Evolutionary conservation across 2,113 vertebrate genomes (phyloP).

Genomic region (Phyllopteryx taeniolatus): DNA sequence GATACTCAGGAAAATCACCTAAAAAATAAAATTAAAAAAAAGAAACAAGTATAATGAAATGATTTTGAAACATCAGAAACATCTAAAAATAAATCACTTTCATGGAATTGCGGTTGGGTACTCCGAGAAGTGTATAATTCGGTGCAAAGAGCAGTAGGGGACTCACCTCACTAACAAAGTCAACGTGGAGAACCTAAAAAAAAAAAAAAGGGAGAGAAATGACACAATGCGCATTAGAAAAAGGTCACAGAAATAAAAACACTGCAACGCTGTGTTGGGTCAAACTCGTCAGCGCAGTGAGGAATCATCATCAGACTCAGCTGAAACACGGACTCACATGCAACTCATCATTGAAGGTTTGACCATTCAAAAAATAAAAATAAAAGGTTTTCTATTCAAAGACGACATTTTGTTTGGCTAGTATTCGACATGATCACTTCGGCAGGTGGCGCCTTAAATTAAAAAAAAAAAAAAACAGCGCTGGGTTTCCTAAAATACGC

Average conservation of each 20-base stretch:
- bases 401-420: neutral
- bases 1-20: neutral
- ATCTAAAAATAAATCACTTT: too few relatives aligned
- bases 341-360: conserved; percentile 73
- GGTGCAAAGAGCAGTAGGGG: neutral
- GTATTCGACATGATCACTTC: neutral
- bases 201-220: neutral
- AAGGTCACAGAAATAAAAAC: neutral
- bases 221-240: neutral
- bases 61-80: neutral
- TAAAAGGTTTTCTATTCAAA: neutral
- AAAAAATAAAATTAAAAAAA: neutral
- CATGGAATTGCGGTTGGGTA: neutral
- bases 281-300: conserved; percentile 73
- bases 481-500: neutral
- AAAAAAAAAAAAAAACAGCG: neutral
- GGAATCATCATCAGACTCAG: conserved; percentile 68
- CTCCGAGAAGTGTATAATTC: neutral
- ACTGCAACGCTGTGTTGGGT: accelerated
- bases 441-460: neutral
- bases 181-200: neutral
- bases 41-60: neutral
- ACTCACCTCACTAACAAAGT: neutral
- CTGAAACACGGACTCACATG: conserved; percentile 76
- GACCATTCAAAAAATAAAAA: conserved; percentile 11